Percentiles rank a stretch among this genome's conserved stretches.
Conservation (phyloP, 2,797 vertebrate genomes). For the Pachyuromys duprasi region DNA sequence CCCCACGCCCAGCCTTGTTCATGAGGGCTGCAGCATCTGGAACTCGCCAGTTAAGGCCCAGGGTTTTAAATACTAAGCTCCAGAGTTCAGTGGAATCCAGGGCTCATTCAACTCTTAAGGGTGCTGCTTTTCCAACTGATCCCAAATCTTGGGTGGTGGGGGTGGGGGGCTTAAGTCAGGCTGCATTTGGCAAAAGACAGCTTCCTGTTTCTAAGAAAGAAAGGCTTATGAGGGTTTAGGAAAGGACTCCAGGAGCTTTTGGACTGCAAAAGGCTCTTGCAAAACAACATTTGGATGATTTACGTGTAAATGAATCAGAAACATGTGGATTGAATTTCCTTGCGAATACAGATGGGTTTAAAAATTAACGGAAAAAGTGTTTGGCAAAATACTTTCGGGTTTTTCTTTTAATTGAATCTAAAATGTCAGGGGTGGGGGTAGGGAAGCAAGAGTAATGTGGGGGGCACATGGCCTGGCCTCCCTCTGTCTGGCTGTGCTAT, state of each 20-base stretch:
- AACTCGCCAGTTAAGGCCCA: slow-evolving; percentile 13
- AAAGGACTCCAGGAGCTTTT: slow-evolving; percentile 81
- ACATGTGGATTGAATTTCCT: slow-evolving; percentile 86
- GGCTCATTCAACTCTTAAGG: slow-evolving; percentile 49
- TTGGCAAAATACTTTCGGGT: slow-evolving; percentile 74
- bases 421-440: slow-evolving; percentile 55
- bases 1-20: neutral
- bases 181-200: slow-evolving; percentile 75
- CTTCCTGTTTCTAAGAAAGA: slow-evolving; percentile 85
- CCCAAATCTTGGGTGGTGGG: slow-evolving; percentile 60
- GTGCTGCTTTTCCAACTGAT: slow-evolving; percentile 61
- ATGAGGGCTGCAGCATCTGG: neutral
- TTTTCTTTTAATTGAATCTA: slow-evolving; percentile 71
- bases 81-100: slow-evolving; percentile 11
- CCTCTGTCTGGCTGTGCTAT: neutral
- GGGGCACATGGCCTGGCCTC: neutral
- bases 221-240: slow-evolving; percentile 78
- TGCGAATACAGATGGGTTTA: slow-evolving; percentile 83
- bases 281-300: slow-evolving; percentile 84
- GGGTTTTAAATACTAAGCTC: neutral
- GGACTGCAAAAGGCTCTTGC: slow-evolving; percentile 79
- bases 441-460: neutral
- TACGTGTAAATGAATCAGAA: slow-evolving; percentile 85
- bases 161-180: slow-evolving; percentile 72
- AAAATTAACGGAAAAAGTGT: slow-evolving; percentile 85